A percentile compares a stretch with the other conserved stretches of the same genome.
These are phyloP conservation scores for Caretta caretta DNA, from an alignment of 2,113 vertebrate species.

Conservation along the genomic window DNA sequence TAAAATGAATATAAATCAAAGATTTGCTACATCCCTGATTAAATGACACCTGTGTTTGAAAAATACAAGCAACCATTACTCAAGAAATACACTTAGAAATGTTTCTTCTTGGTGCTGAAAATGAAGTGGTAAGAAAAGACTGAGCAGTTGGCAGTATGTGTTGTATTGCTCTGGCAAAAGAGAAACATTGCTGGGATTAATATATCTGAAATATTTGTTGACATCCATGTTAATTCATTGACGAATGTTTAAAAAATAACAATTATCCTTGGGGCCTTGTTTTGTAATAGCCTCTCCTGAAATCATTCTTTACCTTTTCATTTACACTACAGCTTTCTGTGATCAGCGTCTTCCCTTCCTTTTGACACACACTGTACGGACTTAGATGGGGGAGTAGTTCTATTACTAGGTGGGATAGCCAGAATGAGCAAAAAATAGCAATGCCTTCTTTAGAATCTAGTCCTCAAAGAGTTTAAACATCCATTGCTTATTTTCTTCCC, in stretches of 20 bases:
- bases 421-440: not conserved
- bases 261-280: not conserved
- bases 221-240: not conserved
- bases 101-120: not conserved
- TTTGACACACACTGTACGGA: not conserved
- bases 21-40: not conserved
- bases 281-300: not conserved
- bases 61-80: not conserved
- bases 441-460: not conserved
- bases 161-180: not conserved
- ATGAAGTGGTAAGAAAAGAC: not conserved
- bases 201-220: not conserved
- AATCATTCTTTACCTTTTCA: not conserved
- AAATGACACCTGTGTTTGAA: not conserved
- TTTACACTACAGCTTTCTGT: not conserved
- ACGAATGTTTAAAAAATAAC: not conserved
- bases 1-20: not conserved
- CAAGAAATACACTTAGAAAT: not conserved
- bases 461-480: not conserved
- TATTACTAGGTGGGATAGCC: not conserved
- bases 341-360: not conserved
- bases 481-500: not conserved
- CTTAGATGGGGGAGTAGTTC: fast-evolving
- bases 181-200: not conserved
- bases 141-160: not conserved